Evolutionary conservation across 2,888 invertebrate genomes (phyloP), one percentile per base, ranked within the genome.

Genomic region (Gastrophysa polygoni): DNA sequence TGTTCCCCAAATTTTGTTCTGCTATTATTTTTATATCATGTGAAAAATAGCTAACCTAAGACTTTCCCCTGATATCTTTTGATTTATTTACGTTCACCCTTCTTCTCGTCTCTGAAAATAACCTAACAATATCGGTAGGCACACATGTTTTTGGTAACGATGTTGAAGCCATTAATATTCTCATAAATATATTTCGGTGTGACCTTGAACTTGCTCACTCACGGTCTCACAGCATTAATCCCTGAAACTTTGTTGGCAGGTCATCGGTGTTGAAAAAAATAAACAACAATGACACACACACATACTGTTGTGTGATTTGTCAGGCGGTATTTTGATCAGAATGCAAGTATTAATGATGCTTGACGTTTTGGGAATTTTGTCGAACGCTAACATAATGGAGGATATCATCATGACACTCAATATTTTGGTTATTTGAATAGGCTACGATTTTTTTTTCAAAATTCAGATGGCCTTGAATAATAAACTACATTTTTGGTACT

Each of bases 121-220:
- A 43, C 59, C 54, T 18, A 28, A 59, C 55, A 52, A 21, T 38
- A 51, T 48, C 54, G 48, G 32, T 38, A 38, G 18, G 54, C 46
- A 49, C 59, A 59, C 32, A 55, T 59, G 59, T 59, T 59, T 54
- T 59, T 16, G 44, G 59, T 59, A 52, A 47, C 16, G 48, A 54
- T 48, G 18, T 17, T 21, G 17, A 16, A 51, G 17, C 54, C 34
- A 11, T 38, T 38, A 38, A 47, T 54, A 24, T 54, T 66, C 63
- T 66, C 64, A 66, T 62, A 67, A 70, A 64, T 65, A 65, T 66
- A 68, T 67, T 67, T 59, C 57, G 44, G 61, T 55, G 50, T 61
- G 64, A 64, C 70, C 70, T 70, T 70, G 70, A 70, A 70, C 70
- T 70, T 70, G 68, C 1, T 38, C 38, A 38, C 38, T 14, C 14